Evolutionary conservation across 2,888 invertebrate species (phyloP).

Genomic region (Barypeithes pellucidus): DNA sequence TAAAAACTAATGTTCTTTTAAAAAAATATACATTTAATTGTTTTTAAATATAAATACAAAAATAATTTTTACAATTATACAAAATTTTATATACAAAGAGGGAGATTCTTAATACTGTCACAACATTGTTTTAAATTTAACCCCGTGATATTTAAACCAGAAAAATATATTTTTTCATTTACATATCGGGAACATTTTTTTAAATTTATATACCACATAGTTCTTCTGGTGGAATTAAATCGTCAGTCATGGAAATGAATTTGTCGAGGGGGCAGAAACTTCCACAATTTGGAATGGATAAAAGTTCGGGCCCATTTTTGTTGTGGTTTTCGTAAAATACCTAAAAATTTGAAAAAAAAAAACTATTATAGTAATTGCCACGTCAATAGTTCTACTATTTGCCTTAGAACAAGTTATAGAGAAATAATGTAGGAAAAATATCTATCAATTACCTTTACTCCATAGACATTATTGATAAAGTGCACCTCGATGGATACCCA

Average conservation of each 20-base stretch:
- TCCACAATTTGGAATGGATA: conserved; percentile 57
- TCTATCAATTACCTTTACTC: conserved; percentile 58
- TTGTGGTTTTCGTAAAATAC: conserved; percentile 58
- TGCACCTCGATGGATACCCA: conserved; percentile 57
- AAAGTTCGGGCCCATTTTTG: conserved; percentile 49
- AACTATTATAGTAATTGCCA: too few species aligned
- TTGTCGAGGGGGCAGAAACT: conserved; percentile 58
- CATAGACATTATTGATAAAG: conserved; percentile 54
- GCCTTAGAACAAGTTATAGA: too few species aligned
- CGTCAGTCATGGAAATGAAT: conserved; percentile 45
- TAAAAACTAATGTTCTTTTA: conserved; percentile 2
- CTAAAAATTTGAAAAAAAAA: conserved; percentile 51
- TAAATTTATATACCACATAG: conserved; percentile 29
- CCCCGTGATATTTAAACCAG: background rate
- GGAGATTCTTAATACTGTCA: conserved; percentile 15
- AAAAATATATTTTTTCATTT: conserved; percentile 2
- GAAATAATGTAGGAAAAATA: too few species aligned
- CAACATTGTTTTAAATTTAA: background rate
- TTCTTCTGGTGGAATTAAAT: conserved; percentile 18
- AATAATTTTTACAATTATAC: background rate
- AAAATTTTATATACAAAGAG: conserved; percentile 19
- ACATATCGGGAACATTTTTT: background rate
- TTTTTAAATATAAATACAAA: conserved; percentile 2
- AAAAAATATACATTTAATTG: background rate
- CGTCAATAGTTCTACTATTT: too few species aligned